These are phyloP conservation scores for Ernsta delagoae DNA, from an alignment of 2,888 invertebrate genomes.

Conservation along the genomic window DNA sequence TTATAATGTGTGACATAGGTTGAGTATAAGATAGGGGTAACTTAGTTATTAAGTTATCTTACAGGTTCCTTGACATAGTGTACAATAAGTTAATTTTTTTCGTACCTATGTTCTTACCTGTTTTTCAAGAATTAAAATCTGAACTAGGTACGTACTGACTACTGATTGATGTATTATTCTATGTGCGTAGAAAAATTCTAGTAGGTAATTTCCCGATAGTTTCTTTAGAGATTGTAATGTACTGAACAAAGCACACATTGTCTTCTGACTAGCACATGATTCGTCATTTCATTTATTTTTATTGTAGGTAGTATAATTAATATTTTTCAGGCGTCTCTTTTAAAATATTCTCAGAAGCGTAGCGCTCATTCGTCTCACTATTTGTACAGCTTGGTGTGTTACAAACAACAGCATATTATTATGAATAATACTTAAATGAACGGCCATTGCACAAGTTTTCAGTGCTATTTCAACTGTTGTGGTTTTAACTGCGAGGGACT, in stretches of 20 bases:
- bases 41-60: background rate
- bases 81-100: background rate
- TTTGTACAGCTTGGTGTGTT: slow-evolving; percentile 65
- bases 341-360: slow-evolving; percentile 48
- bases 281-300: slow-evolving; percentile 39
- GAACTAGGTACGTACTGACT: background rate
- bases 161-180: background rate
- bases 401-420: slow-evolving; percentile 52
- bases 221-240: background rate
- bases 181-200: slow-evolving; percentile 6
- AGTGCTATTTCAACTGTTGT: slow-evolving; percentile 57
- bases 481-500: slow-evolving; percentile 42
- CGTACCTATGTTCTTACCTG: too few relatives aligned
- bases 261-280: slow-evolving; percentile 10
- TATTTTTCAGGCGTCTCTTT: slow-evolving; percentile 43
- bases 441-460: slow-evolving; percentile 49
- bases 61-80: background rate
- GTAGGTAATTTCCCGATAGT: slow-evolving; percentile 13
- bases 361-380: slow-evolving; percentile 59
- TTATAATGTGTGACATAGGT: too few relatives aligned
- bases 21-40: too few relatives aligned
- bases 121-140: too few relatives aligned
- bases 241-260: slow-evolving; percentile 26
- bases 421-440: slow-evolving; percentile 65
- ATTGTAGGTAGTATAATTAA: slow-evolving; percentile 31